These are phyloP conservation scores for Cepphus grylle DNA, from an alignment of 2,113 vertebrate genomes.

Conservation along the genomic window DNA sequence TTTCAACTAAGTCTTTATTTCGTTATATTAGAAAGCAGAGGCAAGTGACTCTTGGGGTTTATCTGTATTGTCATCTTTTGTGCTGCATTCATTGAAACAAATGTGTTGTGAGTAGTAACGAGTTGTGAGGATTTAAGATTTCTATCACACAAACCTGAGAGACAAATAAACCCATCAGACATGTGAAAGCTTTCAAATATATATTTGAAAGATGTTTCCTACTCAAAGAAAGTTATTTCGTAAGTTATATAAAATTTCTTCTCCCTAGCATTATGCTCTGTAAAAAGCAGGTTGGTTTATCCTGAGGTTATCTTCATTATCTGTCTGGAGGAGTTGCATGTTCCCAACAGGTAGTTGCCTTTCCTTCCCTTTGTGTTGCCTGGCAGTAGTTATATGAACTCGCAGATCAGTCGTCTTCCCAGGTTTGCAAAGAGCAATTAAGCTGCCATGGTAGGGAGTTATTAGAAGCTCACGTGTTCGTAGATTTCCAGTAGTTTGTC, in stretches of 20 bases:
- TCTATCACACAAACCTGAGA: neutral
- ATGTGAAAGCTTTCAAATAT: neutral
- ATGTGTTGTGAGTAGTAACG: neutral
- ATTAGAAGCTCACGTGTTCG: neutral
- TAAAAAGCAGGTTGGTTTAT: neutral
- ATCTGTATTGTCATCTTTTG: neutral
- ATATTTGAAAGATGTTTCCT: neutral
- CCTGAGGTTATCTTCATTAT: neutral
- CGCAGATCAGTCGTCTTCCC: neutral
- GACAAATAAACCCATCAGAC: neutral
- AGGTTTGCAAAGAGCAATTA: neutral
- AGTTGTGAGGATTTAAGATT: neutral
- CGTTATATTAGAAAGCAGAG: neutral
- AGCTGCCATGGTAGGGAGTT: neutral
- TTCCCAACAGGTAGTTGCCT: neutral
- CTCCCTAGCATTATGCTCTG: neutral
- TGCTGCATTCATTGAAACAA: neutral
- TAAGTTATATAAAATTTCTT: neutral
- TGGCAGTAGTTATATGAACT: neutral
- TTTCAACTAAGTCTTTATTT: neutral
- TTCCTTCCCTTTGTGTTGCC: neutral
- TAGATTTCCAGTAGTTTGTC: neutral
- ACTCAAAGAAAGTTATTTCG: neutral
- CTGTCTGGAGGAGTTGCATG: neutral
- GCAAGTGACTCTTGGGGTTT: neutral